Conservation (phyloP, 1,140 invertebrate genomes). For the Trypoxylus dichotomus region DNA sequence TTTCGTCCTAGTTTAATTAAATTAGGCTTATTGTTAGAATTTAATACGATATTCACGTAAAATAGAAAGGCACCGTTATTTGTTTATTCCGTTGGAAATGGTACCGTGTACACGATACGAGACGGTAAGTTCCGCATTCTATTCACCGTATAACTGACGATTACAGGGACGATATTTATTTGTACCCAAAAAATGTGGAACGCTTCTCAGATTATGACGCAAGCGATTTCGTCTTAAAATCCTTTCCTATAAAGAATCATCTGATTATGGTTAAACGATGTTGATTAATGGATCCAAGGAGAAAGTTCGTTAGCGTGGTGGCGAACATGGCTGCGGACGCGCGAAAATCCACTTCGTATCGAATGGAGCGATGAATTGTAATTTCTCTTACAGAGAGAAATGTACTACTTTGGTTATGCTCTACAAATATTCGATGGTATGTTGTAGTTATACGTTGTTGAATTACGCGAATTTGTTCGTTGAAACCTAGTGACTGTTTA, state of each 20-base stretch:
- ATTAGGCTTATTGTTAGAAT: too few species aligned
- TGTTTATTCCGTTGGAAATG: too few species aligned
- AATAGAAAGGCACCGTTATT: too few species aligned
- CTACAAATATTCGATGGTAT: background rate
- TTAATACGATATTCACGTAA: too few species aligned
- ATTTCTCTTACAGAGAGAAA: background rate
- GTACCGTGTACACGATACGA: too few species aligned
- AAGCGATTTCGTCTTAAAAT: background rate
- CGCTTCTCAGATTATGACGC: background rate
- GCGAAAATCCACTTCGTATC: background rate
- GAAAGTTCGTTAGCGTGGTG: background rate
- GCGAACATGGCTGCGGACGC: background rate
- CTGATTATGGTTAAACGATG: background rate
- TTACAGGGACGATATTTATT: too few species aligned
- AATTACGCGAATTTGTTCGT: background rate
- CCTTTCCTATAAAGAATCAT: background rate
- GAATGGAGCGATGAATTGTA: background rate
- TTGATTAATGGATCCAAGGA: background rate
- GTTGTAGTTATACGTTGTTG: background rate
- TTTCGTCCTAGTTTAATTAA: too few species aligned
- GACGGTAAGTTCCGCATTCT: too few species aligned
- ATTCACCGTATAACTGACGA: too few species aligned
- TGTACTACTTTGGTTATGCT: background rate
- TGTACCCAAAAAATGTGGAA: too few species aligned
- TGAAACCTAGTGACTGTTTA: background rate